Evolutionary conservation across 2,888 invertebrate species (phyloP).

Genomic region (Pachymerium ferrugineum): DNA sequence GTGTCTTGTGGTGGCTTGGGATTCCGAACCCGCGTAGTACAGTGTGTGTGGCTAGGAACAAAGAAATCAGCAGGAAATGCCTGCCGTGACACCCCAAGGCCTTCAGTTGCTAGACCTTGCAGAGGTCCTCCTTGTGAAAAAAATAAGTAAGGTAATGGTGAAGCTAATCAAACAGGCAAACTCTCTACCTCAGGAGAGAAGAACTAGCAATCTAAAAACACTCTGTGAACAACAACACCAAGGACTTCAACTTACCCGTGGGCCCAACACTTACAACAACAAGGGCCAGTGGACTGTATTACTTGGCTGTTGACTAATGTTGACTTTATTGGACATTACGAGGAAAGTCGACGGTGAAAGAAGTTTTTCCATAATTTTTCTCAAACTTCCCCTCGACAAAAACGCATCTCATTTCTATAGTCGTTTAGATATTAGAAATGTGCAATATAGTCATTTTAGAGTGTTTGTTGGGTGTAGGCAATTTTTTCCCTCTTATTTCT

Average conservation of each 20-base stretch:
- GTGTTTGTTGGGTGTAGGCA: slow-evolving; percentile 14
- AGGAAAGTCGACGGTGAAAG: not conserved
- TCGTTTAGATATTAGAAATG: slow-evolving; percentile 14
- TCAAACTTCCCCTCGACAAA: slow-evolving; percentile 7
- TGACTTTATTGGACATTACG: not conserved
- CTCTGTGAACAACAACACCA: no score
- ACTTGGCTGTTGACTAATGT: not conserved
- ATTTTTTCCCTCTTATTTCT: slow-evolving; percentile 3
- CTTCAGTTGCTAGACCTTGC: slow-evolving; percentile 71
- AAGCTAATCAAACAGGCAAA: not conserved
- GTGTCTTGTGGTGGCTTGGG: slow-evolving; percentile 76
- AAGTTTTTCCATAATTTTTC: slow-evolving; percentile 1
- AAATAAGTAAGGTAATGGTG: not conserved
- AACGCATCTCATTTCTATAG: slow-evolving; percentile 13
- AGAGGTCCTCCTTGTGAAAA: slow-evolving; percentile 61
- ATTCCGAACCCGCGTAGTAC: slow-evolving; percentile 77
- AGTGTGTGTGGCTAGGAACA: slow-evolving; percentile 87
- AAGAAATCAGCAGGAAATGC: slow-evolving; percentile 77
- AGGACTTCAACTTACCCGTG: no score
- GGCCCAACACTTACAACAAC: no score
- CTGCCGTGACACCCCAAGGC: slow-evolving; percentile 70
- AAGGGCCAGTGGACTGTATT: no score
- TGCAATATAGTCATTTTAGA: slow-evolving; percentile 11
- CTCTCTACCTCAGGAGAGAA: not conserved
- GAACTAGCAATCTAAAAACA: not conserved